Conservation (phyloP, 2,797 vertebrate genomes). For the Myoxocephalus aenaeus region DNA sequence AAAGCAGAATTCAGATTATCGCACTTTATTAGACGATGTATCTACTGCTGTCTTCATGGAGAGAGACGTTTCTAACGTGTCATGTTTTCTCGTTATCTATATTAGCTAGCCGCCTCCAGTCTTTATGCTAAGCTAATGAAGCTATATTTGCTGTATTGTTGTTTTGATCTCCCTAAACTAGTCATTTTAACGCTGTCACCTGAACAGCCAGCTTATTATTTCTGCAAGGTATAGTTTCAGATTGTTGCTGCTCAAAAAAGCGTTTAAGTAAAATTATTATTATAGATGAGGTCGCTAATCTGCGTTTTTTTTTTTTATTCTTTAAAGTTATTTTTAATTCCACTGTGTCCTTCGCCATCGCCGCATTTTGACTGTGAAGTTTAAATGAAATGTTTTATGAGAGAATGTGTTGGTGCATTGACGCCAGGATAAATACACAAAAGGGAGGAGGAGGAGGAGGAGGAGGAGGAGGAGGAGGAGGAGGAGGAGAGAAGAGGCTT, state of each 20-base stretch:
- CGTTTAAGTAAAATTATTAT: not conserved
- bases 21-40: no score
- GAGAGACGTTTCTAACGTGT: no score
- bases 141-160: not conserved
- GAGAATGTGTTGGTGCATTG: constrained; percentile 11
- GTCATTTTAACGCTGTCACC: no score
- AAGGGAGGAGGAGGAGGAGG: not conserved
- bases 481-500: not conserved
- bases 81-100: no score
- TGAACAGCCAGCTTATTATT: not conserved
- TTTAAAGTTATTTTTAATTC: not conserved
- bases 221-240: not conserved
- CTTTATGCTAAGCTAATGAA: not conserved
- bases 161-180: not conserved
- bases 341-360: not conserved
- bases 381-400: not conserved
- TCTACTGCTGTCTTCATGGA: no score
- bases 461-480: not conserved
- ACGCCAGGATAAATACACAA: constrained; percentile 28
- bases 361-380: not conserved
- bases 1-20: no score
- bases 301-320: not conserved
- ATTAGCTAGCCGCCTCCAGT: not conserved
- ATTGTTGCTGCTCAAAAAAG: not conserved
- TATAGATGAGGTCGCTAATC: not conserved